Conservation (phyloP, 53 echinoderm and acorn worm genomes). For the Stichopus horrens region DNA sequence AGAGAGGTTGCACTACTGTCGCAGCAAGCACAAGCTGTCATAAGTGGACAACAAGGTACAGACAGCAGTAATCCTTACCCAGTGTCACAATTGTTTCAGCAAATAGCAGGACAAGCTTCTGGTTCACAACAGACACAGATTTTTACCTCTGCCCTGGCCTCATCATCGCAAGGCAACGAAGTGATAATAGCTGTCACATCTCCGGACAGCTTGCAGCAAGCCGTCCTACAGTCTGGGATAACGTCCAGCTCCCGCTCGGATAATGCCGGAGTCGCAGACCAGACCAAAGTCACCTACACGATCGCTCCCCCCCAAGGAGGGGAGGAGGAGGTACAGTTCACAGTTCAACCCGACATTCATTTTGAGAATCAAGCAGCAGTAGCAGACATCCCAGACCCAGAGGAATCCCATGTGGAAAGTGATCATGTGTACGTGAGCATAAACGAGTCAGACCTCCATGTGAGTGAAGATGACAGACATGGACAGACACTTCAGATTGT, state of each 20-base stretch:
- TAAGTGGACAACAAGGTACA: slow-evolving; percentile 25
- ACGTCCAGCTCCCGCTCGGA: neutral
- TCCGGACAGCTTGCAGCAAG: slow-evolving; percentile 59
- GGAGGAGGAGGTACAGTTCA: slow-evolving; percentile 31
- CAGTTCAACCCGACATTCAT: slow-evolving; percentile 21
- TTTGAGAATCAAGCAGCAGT: slow-evolving; percentile 22
- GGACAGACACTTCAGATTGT: slow-evolving; percentile 40
- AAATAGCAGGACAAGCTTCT: slow-evolving; percentile 41
- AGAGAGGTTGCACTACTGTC: slow-evolving; percentile 57
- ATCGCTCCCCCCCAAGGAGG: slow-evolving; percentile 23
- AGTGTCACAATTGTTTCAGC: slow-evolving; percentile 37
- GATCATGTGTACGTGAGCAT: slow-evolving; percentile 13
- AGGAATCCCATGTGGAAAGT: neutral
- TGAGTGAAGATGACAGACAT: neutral
- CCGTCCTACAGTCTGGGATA: slow-evolving; percentile 59
- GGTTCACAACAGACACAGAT: slow-evolving; percentile 3
- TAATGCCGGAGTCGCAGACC: neutral
- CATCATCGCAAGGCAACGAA: neutral
- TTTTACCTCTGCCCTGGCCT: neutral
- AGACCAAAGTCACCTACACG: slow-evolving; percentile 37
- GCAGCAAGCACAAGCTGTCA: slow-evolving; percentile 26
- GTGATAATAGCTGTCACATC: slow-evolving; percentile 35
- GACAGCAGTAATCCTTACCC: slow-evolving; percentile 37
- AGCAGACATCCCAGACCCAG: neutral
- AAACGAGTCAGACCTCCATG: slow-evolving; percentile 20